Evolutionary conservation across 2,797 vertebrate genomes (phyloP).

Genomic region (Chrysocyon brachyurus): DNA sequence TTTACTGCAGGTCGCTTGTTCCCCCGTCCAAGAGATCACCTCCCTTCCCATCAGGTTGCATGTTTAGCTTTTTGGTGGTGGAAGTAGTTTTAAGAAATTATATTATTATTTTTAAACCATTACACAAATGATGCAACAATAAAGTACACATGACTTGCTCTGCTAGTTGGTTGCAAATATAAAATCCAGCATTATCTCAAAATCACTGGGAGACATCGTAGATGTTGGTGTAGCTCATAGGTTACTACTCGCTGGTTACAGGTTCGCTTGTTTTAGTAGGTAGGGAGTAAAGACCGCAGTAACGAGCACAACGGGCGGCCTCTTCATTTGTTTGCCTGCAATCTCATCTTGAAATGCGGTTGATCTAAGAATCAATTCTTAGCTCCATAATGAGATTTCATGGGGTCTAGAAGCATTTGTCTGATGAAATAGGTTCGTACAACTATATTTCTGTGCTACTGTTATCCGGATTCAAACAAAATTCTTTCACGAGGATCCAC

Average conservation of each 20-base stretch:
- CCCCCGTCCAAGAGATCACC: not conserved
- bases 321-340: constrained; percentile 23
- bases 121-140: constrained; percentile 30
- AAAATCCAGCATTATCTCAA: not conserved
- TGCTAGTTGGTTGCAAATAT: not conserved
- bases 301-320: not conserved
- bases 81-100: constrained; percentile 52
- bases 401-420: constrained; percentile 11
- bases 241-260: not conserved
- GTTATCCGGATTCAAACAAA: constrained; percentile 26
- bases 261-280: constrained; percentile 19
- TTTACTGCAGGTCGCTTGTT: not conserved
- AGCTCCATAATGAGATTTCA: not conserved
- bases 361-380: not conserved
- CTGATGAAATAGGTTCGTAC: constrained; percentile 39
- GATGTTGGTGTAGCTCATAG: constrained; percentile 31
- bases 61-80: constrained; percentile 24
- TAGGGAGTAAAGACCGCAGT: not conserved
- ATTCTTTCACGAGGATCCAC: not conserved
- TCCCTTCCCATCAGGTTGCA: not conserved
- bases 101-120: constrained; percentile 53
- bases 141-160: not conserved
- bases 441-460: not conserved
- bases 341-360: constrained; percentile 40
- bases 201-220: constrained; percentile 15